Conservation (phyloP, 2,888 invertebrate genomes). For the Hydriomena furcata region DNA sequence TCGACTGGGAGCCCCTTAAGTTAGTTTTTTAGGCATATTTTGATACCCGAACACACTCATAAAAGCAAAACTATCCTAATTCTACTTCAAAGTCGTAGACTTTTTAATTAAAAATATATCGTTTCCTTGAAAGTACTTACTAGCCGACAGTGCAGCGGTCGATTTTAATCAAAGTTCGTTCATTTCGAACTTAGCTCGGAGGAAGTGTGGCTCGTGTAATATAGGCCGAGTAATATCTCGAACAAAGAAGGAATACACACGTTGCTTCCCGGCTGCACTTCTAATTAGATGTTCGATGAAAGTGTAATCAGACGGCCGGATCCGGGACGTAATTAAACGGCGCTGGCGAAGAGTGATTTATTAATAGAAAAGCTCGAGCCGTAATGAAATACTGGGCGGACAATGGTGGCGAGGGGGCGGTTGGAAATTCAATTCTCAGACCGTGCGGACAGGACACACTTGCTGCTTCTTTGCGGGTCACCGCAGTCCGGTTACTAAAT, state of each 20-base stretch:
- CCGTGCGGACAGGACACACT: constrained; percentile 57
- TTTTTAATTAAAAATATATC: constrained; percentile 31
- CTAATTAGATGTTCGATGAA: constrained; percentile 84
- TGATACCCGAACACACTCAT: too few relatives aligned
- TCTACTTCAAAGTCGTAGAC: constrained; percentile 15
- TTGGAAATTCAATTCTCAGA: constrained; percentile 82
- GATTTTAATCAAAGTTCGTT: constrained; percentile 78
- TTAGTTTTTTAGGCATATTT: too few relatives aligned
- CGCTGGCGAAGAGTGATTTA: constrained; percentile 83
- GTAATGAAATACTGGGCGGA: constrained; percentile 83
- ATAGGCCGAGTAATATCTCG: constrained; percentile 70
- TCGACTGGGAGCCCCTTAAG: too few relatives aligned
- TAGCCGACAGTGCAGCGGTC: constrained; percentile 50
- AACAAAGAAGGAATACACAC: constrained; percentile 73
- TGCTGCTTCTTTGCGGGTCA: constrained; percentile 68
- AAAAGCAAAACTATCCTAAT: constrained; percentile 1
- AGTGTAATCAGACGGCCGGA: constrained; percentile 82
- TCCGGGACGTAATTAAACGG: constrained; percentile 82
- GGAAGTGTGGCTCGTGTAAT: constrained; percentile 60
- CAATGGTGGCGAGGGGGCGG: constrained; percentile 77
- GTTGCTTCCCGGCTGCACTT: constrained; percentile 70
- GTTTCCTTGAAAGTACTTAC: constrained; percentile 32
- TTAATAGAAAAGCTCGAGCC: constrained; percentile 83
- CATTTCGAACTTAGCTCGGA: constrained; percentile 67
- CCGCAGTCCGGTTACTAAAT: constrained; percentile 60